These are phyloP conservation scores for Varanus salvator DNA, from an alignment of 2,113 vertebrate genomes.

Conservation along the genomic window DNA sequence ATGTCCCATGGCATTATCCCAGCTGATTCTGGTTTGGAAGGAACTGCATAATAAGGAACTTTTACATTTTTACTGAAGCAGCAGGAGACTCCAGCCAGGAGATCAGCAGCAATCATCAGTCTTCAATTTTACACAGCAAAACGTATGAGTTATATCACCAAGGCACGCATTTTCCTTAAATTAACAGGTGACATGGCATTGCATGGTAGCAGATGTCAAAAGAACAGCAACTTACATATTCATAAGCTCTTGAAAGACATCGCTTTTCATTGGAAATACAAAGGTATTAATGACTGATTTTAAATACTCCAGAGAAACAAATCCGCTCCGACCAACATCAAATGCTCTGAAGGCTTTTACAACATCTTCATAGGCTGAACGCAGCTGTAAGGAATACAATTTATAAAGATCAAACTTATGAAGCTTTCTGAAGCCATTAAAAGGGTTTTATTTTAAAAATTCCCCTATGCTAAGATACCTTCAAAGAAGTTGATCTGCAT, in stretches of 20 bases:
- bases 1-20: background rate
- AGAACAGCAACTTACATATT: constrained; percentile 80
- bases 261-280: constrained; percentile 75
- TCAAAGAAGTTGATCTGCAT: constrained; percentile 69
- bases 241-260: constrained; percentile 80
- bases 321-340: constrained; percentile 73
- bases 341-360: constrained; percentile 77
- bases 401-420: constrained; percentile 43
- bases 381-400: constrained; percentile 62
- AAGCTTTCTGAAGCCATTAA: constrained; percentile 20
- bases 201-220: constrained; percentile 35
- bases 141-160: constrained; percentile 16
- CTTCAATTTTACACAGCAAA: constrained; percentile 32
- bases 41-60: background rate
- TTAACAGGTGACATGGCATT: constrained; percentile 48
- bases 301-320: constrained; percentile 78
- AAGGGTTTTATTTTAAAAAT: constrained; percentile 16
- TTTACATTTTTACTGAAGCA: background rate
- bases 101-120: fast-evolving
- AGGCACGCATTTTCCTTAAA: constrained; percentile 33
- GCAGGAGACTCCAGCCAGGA: background rate
- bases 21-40: background rate
- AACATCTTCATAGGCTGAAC: constrained; percentile 53
- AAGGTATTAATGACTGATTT: constrained; percentile 80
- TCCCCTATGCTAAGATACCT: constrained; percentile 50